Percentiles rank a stretch among this genome's conserved stretches.
These are phyloP conservation scores for Sinopyrophorus schimmeli DNA, from an alignment of 2,888 invertebrate genomes.

Conservation along the genomic window DNA sequence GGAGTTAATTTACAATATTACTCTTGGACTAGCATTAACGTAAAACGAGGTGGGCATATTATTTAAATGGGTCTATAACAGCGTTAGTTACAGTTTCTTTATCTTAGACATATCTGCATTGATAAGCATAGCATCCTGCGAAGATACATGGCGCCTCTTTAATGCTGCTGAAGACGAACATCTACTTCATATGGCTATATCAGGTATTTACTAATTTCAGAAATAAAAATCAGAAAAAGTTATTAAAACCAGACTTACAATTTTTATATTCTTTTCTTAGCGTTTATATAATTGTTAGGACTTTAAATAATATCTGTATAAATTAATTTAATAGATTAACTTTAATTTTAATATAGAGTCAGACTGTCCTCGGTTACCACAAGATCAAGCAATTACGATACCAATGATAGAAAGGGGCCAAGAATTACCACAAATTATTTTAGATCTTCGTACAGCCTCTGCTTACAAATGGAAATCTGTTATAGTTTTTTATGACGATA, in stretches of 20 bases:
- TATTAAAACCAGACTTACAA: not conserved
- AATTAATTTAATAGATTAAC: conserved; percentile 1
- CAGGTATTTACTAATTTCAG: conserved; percentile 57
- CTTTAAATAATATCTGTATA: too few species aligned
- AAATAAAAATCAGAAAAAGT: too few species aligned
- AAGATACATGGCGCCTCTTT: conserved; percentile 74
- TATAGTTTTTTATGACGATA: conserved; percentile 72
- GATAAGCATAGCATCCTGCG: conserved; percentile 74
- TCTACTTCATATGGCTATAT: conserved; percentile 72
- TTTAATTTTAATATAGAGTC: conserved; percentile 61
- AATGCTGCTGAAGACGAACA: conserved; percentile 65
- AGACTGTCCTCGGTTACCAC: conserved; percentile 77
- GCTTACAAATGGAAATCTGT: conserved; percentile 74
- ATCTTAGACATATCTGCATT: conserved; percentile 70
- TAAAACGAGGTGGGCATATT: conserved; percentile 71
- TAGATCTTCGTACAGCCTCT: conserved; percentile 70
- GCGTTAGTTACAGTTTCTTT: too few species aligned
- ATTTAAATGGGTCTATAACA: too few species aligned
- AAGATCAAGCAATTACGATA: conserved; percentile 68
- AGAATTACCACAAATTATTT: conserved; percentile 75
- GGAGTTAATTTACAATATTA: conserved; percentile 71
- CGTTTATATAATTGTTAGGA: too few species aligned
- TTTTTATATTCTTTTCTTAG: not conserved
- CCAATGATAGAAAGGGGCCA: conserved; percentile 70
- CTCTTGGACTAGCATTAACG: conserved; percentile 68